These are phyloP conservation scores for Uloborus diversus DNA, from an alignment of 1,140 invertebrate genomes.

Conservation along the genomic window DNA sequence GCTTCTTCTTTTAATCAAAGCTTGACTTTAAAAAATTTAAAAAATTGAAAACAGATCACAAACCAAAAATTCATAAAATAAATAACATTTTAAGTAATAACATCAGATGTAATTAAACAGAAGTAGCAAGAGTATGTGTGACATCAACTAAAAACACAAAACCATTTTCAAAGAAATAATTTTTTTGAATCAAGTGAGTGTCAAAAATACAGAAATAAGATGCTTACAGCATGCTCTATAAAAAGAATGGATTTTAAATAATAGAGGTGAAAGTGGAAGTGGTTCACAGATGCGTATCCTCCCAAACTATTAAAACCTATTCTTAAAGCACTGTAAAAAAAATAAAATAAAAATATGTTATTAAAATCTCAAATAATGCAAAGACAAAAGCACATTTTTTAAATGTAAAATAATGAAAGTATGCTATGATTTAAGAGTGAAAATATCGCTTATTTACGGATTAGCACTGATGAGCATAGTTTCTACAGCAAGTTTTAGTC, in stretches of 20 bases:
- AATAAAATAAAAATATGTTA: conserved; percentile 15
- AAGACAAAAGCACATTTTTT: neutral
- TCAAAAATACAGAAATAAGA: neutral
- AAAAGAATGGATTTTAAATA: conserved; percentile 73
- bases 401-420: neutral
- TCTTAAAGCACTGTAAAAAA: conserved; percentile 70
- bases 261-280: conserved; percentile 80
- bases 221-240: conserved; percentile 74
- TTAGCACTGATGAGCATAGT: conserved; percentile 68
- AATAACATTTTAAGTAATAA: neutral
- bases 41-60: neutral
- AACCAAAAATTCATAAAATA: neutral
- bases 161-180: conserved; percentile 46
- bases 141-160: neutral
- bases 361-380: neutral
- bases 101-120: neutral
- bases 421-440: neutral
- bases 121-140: neutral
- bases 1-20: too few relatives aligned
- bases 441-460: conserved; percentile 65
- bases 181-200: neutral
- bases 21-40: neutral
- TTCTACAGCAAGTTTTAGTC: conserved; percentile 67
- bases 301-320: conserved; percentile 80
- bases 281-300: conserved; percentile 82